A percentile compares a stretch with the other conserved stretches of the same genome.
phyloP scores from a whole-genome alignment of 2,888 invertebrate species.

The Cynaeus angustus region DNA sequence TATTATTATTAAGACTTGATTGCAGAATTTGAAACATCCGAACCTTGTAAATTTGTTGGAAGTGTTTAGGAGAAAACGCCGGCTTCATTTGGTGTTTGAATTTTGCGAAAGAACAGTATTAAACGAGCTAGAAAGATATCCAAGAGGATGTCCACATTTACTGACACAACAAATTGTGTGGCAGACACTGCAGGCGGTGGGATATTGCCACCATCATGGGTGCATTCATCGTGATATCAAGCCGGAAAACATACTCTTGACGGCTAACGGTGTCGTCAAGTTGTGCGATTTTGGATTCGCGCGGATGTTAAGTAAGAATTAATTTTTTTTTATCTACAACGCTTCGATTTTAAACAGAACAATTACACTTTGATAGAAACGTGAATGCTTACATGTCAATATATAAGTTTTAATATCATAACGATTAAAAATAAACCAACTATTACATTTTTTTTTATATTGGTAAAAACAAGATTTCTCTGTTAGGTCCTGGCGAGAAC shows the following conservation, averaged over 20 bases:
- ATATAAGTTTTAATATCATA: no score
- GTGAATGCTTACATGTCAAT: no score
- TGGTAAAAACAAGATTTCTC: no score
- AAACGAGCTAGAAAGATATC: constrained; percentile 93
- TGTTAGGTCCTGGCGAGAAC: constrained; percentile 92
- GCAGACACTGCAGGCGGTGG: constrained; percentile 96
- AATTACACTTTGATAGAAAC: no score
- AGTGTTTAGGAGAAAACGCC: constrained; percentile 95
- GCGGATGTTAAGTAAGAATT: constrained; percentile 85
- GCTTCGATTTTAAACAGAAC: no score
- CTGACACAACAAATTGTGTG: constrained; percentile 94
- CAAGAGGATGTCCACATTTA: constrained; percentile 92
- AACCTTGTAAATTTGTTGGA: constrained; percentile 98
- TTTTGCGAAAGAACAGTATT: constrained; percentile 98
- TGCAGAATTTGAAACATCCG: constrained; percentile 97
- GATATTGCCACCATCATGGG: constrained; percentile 97
- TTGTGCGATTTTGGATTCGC: constrained; percentile 99
- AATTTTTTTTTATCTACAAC: background rate
- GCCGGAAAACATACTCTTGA: constrained; percentile 98
- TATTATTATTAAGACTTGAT: background rate
- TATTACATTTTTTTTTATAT: no score
- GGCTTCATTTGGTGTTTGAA: constrained; percentile 98
- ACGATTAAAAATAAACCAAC: no score
- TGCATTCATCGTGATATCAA: constrained; percentile 98
- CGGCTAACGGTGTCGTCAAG: constrained; percentile 94